Conservation (phyloP, 2,113 vertebrate genomes). For the Dolichotis patagonum region DNA sequence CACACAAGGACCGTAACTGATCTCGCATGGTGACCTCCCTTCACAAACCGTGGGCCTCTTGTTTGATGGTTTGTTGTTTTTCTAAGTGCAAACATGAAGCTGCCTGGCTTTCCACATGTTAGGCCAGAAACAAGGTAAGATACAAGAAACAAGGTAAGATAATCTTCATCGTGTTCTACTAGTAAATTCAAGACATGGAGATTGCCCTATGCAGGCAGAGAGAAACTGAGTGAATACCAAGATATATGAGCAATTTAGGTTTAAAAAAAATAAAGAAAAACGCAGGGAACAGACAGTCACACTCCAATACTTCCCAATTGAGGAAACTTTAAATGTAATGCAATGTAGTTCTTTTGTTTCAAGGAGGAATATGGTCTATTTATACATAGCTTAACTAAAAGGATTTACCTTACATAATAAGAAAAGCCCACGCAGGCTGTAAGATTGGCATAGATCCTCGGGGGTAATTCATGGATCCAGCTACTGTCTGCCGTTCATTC, state of each 20-base stretch:
- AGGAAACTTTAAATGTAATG: background rate
- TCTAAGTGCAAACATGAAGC: background rate
- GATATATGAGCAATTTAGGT: background rate
- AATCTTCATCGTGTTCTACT: background rate
- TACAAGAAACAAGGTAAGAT: too few relatives aligned
- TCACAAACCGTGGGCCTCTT: background rate
- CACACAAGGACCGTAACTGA: rapidly evolving
- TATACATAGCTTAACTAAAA: background rate
- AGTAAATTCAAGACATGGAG: background rate
- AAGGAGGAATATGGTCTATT: background rate
- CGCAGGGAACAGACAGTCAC: background rate
- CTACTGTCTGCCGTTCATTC: background rate
- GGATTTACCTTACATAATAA: background rate
- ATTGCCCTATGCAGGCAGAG: background rate
- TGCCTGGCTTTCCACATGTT: background rate
- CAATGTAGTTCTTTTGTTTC: background rate
- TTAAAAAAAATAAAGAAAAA: background rate
- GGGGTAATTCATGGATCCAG: background rate
- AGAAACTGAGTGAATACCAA: background rate
- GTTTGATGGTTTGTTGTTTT: background rate
- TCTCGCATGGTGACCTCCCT: background rate
- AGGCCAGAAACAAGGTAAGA: background rate
- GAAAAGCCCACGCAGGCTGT: background rate
- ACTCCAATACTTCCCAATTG: background rate
- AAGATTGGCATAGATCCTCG: background rate